These are phyloP conservation scores for Syngnathus floridae DNA, from an alignment of 2,113 vertebrate genomes.

Conservation along the genomic window DNA sequence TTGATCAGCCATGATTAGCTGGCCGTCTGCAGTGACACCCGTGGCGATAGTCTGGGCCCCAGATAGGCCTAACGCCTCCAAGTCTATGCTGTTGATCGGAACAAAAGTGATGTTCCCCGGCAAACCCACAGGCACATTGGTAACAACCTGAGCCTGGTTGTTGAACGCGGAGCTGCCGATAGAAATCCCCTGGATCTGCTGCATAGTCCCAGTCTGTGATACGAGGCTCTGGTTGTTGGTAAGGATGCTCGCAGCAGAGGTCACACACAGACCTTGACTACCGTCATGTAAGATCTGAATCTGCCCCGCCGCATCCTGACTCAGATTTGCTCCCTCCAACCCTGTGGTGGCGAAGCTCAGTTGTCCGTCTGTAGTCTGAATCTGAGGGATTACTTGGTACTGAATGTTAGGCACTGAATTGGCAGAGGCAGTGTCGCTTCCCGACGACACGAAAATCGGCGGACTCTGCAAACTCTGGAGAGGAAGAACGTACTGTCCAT, in stretches of 20 bases:
- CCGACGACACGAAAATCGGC: conserved; percentile 92
- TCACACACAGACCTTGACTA: conserved; percentile 84
- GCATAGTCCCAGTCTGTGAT: conserved; percentile 89
- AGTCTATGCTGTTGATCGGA: conserved; percentile 95
- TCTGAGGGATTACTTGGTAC: conserved; percentile 99
- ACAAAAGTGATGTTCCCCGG: conserved; percentile 98
- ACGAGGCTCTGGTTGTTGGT: conserved; percentile 86
- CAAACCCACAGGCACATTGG: conserved; percentile 94
- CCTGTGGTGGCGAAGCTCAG: conserved; percentile 87
- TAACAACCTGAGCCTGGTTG: conserved; percentile 94
- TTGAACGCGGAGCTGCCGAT: conserved; percentile 88
- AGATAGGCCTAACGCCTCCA: conserved; percentile 94
- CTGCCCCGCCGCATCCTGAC: conserved; percentile 87
- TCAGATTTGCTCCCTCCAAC: conserved; percentile 83
- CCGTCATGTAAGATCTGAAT: conserved; percentile 95
- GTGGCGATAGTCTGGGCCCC: conserved; percentile 96
- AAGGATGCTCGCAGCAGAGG: conserved; percentile 81
- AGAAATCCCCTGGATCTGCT: conserved; percentile 91
- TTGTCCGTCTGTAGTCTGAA: conserved; percentile 94
- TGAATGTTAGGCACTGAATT: conserved; percentile 97
- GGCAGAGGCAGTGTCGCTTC: conserved; percentile 85
- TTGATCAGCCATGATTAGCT: conserved; percentile 88
- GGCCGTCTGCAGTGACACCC: conserved; percentile 92
- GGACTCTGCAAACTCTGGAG: conserved; percentile 97
- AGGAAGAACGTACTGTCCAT: conserved; percentile 97